Conservation (phyloP, 2,797 vertebrate genomes). For the Hoplostethus atlanticus region DNA sequence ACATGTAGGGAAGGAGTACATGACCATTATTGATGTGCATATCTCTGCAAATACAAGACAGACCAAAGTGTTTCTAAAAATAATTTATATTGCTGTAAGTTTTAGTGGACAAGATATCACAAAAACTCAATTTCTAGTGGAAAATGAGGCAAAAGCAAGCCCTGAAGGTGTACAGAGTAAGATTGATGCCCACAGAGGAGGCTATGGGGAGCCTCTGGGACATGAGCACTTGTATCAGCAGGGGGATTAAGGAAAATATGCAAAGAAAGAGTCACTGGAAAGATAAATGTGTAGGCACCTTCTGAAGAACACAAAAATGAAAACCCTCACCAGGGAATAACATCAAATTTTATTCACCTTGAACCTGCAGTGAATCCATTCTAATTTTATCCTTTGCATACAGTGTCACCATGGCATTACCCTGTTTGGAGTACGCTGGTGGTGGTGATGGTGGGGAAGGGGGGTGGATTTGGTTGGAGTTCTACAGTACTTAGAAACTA, state of each 20-base stretch:
- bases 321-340: conserved; percentile 82
- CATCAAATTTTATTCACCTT: conserved; percentile 86
- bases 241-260: conserved; percentile 85
- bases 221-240: conserved; percentile 80
- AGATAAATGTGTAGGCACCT: conserved; percentile 86
- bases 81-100: conserved; percentile 46
- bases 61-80: conserved; percentile 19
- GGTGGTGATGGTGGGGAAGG: conserved; percentile 2
- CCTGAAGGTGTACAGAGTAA: conserved; percentile 70
- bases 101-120: conserved; percentile 63
- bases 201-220: conserved; percentile 78
- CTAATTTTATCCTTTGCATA: conserved; percentile 84
- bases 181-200: conserved; percentile 83
- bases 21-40: not conserved
- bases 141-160: conserved; percentile 69
- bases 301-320: conserved; percentile 83
- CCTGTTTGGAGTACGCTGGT: conserved; percentile 36
- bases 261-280: conserved; percentile 79
- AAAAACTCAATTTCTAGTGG: conserved; percentile 69
- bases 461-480: too few relatives aligned
- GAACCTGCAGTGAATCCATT: conserved; percentile 80
- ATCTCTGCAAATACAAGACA: conserved; percentile 6
- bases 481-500: conserved; percentile 28
- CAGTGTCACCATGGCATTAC: conserved; percentile 62
- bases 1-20: not conserved